These are phyloP conservation scores for Arvicanthis niloticus DNA, from an alignment of 2,113 vertebrate genomes.

Conservation along the genomic window DNA sequence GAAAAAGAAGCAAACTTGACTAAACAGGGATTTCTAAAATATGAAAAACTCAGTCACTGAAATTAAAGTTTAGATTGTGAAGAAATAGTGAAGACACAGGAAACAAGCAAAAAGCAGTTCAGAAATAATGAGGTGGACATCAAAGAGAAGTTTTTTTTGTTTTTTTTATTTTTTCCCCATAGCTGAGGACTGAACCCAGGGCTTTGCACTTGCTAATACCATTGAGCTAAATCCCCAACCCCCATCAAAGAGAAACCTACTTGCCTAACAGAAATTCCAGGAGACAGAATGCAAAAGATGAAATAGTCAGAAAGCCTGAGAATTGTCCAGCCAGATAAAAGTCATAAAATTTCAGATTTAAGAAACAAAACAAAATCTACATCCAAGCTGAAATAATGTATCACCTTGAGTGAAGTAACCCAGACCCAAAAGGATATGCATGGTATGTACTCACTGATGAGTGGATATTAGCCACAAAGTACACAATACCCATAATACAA, in stretches of 20 bases:
- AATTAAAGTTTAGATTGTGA: slow-evolving; percentile 47
- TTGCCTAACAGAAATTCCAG: not conserved
- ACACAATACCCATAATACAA: too few relatives aligned
- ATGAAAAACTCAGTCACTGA: slow-evolving; percentile 2
- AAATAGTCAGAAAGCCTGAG: not conserved
- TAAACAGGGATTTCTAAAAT: slow-evolving; percentile 37
- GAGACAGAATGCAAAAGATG: not conserved
- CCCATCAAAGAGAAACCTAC: not conserved
- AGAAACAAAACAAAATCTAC: not conserved
- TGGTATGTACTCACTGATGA: too few relatives aligned
- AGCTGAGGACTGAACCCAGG: too few relatives aligned
- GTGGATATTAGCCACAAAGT: too few relatives aligned
- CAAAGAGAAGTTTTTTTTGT: not conserved
- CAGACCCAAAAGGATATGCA: not conserved
- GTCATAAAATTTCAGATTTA: not conserved
- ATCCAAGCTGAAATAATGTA: slow-evolving; percentile 19
- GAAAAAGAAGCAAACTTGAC: not conserved
- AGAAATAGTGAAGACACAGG: not conserved
- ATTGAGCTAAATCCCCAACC: too few relatives aligned
- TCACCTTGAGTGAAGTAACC: too few relatives aligned
- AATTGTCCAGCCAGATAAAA: slow-evolving; percentile 45
- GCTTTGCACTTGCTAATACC: too few relatives aligned
- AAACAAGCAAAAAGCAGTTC: not conserved
- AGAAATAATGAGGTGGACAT: not conserved
- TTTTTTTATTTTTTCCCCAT: too few relatives aligned